A percentile compares a stretch with the other conserved stretches of the same genome.
phyloP scores from a whole-genome alignment of 2,113 vertebrate species.

The Anser cygnoides region DNA sequence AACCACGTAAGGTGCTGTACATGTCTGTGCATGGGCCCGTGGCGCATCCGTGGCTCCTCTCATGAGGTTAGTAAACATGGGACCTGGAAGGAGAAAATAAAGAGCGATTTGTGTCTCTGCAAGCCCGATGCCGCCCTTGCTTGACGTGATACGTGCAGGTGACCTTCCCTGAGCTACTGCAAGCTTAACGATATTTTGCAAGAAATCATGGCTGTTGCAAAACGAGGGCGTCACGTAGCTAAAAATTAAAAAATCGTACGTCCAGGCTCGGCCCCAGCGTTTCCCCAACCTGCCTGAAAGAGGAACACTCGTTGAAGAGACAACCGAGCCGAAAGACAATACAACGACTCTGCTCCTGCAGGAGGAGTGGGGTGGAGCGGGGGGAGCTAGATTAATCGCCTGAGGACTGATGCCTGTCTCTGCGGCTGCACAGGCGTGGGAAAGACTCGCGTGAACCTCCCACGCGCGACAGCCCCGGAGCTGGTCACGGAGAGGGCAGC shows the following conservation, averaged over 20 bases:
- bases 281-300: neutral
- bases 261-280: fast-evolving
- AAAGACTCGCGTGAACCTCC: fast-evolving
- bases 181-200: neutral
- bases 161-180: neutral
- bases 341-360: fast-evolving
- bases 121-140: neutral
- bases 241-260: neutral
- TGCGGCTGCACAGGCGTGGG: fast-evolving
- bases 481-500: neutral
- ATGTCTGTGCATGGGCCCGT: neutral
- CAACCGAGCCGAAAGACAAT: neutral
- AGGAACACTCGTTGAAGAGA: neutral
- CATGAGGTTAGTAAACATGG: neutral
- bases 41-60: neutral
- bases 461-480: no score
- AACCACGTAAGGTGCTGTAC: neutral
- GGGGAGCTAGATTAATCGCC: fast-evolving
- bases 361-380: fast-evolving
- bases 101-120: neutral
- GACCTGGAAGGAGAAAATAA: neutral
- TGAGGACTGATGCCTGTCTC: fast-evolving
- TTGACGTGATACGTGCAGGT: neutral
- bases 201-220: neutral
- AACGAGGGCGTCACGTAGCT: neutral